Evolutionary conservation across 1,140 invertebrate species (phyloP).

Genomic region (Geopemphigus sp.): DNA sequence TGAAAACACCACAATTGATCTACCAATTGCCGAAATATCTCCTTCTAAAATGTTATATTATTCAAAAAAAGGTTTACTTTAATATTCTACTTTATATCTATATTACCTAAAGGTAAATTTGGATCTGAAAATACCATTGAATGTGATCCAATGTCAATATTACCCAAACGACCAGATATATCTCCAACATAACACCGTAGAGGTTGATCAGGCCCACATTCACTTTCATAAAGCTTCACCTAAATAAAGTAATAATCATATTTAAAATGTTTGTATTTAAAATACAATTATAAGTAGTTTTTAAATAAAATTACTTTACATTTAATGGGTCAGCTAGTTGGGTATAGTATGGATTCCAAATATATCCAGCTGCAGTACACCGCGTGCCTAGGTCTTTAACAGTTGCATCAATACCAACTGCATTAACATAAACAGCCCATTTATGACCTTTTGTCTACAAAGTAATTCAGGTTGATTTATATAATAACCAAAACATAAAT

Average conservation of each 20-base stretch:
- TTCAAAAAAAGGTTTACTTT: background rate
- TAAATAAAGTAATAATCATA: background rate
- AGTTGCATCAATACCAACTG: constrained; percentile 86
- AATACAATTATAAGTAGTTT: background rate
- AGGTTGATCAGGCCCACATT: constrained; percentile 83
- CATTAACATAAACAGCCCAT: constrained; percentile 91
- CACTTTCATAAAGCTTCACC: constrained; percentile 74
- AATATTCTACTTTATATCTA: background rate
- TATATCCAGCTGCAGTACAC: constrained; percentile 85
- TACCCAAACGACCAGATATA: constrained; percentile 77
- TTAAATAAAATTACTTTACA: constrained; percentile 60
- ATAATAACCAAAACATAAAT: background rate
- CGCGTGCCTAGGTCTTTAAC: constrained; percentile 74
- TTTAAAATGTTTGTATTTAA: background rate
- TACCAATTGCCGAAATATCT: constrained; percentile 71
- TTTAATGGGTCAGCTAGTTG: constrained; percentile 84
- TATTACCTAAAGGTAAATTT: constrained; percentile 75
- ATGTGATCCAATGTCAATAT: constrained; percentile 76
- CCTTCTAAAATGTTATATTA: constrained; percentile 45
- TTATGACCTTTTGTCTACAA: constrained; percentile 76
- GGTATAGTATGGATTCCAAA: constrained; percentile 91
- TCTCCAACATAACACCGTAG: constrained; percentile 92
- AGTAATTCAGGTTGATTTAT: background rate
- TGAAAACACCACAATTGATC: constrained; percentile 81
- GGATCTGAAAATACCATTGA: constrained; percentile 78